Base-by-base conservation (phyloP, 2,113 vertebrate genomes). In the Pseudonaja textilis region DNA sequence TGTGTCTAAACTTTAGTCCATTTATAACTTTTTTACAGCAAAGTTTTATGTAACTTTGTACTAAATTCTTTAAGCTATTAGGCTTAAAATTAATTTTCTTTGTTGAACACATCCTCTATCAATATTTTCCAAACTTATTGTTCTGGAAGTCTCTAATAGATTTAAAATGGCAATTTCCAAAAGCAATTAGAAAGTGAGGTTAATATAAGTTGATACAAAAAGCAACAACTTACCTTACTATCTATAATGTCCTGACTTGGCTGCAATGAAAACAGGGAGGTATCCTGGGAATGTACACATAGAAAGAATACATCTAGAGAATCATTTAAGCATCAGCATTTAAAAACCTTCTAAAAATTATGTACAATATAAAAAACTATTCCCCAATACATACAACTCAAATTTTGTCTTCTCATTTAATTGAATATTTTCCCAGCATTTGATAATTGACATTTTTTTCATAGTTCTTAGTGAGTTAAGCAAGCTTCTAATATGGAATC, bases 201-300 rank as follows among this genome's bases (percentile, higher is more conserved):
- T 74, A 34, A 74, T 34, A 74, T n/a, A 2, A 87, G 2, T 26
- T 29, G 52, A 95, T 92, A 34, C 52, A 92, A 50, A 96, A 95
- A 93, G 0, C 16, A 87, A 81, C n/a, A 93, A 98, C 98, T 99
- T 96, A 99, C 99, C 98, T 98, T 96, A 81, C 96, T 95, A 94
- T 98, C 97, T 93, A 98, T 92, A 92, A 97, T 93, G 93, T 96
- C 97, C 93, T 98, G 97, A 81, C 96, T 96, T 90, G 97, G 95
- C 88, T 99, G 98, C 11, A 97, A 95, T 87, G 97, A 96, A 95
- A 99, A 98, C 57, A 98, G 95, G 89, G 98, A 97, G 7, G 96
- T 96, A 52, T 97, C 95, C 94, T 99, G 98, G 95, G 95, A 86
- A 97, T 0, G 89, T 86, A 95, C 93, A 95, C 87, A 26, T 87